Evolutionary conservation across 2,888 invertebrate genomes (phyloP), one percentile per base, ranked within the genome.

Genomic region (Lasioglossum pauxillum): DNA sequence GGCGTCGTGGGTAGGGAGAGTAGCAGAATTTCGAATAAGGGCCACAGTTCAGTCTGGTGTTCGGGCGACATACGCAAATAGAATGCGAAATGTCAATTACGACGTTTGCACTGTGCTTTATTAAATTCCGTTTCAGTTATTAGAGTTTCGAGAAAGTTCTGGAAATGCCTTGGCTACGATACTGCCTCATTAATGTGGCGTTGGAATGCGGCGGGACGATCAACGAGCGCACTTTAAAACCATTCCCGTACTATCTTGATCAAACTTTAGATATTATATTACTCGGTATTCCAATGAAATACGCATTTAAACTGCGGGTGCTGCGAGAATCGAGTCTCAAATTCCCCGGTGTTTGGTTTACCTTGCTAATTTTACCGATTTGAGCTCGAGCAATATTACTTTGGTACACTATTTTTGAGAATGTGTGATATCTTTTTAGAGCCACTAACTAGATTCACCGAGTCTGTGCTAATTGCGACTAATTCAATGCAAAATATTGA

Each of bases 81-180:
- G 92, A 89, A 92, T 91, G 88, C 87, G 84, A 89, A 92, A 91
- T 89, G 90, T 82, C 90, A 90, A 86, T 86, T 86, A 86, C 77
- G 46, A 67, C 53, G 77, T 85, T 84, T 72, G 75, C 72, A 73
- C 80, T 57, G 75, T 80, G 78, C 81, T 86, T 86, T 85, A 85
- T 86, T 85, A 85, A 86, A 86, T 86, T 85, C 85, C 77, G 77
- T 78, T 84, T 84, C 75, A 78, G 85, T 85, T 85, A 85, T 85
- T 80, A 85, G 76, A 85, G 85, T 77, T 84, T 67, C 46, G 31
- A 46, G 84, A 84, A 84, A 84, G 85, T 85, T 84, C 75, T 73
- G 69, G 69, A 77, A 85, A 85, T 80, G 73, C 73, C 41, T 38
- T 57, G 72, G 85, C 69, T 84, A 84, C 85, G 85, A 85, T 84